phyloP scores from a whole-genome alignment of 2,113 vertebrate genomes.

The Brevimyrus niger region DNA sequence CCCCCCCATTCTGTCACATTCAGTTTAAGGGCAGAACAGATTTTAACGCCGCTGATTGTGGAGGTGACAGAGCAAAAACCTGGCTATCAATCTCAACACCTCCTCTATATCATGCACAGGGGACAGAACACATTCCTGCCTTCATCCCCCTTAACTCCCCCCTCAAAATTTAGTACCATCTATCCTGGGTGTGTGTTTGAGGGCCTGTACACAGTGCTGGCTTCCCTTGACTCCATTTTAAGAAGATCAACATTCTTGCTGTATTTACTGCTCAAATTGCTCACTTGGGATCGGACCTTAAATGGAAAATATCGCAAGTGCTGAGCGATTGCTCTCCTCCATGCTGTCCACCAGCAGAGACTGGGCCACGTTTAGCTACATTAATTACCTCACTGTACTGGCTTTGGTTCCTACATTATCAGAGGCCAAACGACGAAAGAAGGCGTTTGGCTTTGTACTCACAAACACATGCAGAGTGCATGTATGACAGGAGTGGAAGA shows the following conservation, averaged over 20 bases:
- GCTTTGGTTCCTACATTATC: not conserved
- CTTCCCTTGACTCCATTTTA: conserved; percentile 41
- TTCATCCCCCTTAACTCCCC: not conserved
- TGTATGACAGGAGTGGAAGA: not conserved
- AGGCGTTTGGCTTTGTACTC: not conserved
- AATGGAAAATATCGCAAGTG: not conserved
- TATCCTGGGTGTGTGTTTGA: not conserved
- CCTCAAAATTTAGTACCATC: conserved; percentile 5
- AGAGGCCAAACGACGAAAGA: not conserved
- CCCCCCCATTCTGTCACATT: not conserved
- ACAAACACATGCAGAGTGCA: not conserved
- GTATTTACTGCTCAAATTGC: conserved; percentile 43
- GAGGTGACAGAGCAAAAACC: not conserved
- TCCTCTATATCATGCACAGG: not conserved
- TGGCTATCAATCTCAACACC: not conserved
- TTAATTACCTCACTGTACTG: not conserved
- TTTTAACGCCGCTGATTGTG: not conserved
- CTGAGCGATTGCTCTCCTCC: not conserved
- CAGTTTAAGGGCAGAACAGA: not conserved
- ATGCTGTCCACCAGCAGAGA: not conserved
- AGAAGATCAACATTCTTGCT: conserved; percentile 59
- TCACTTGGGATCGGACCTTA: conserved; percentile 6
- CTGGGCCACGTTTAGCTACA: not conserved
- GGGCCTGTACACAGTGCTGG: conserved; percentile 28
- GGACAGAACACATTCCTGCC: not conserved